Evolutionary conservation across 2,797 vertebrate genomes (phyloP), one percentile per base, ranked within the genome.

Genomic region (Melanitta fusca): DNA sequence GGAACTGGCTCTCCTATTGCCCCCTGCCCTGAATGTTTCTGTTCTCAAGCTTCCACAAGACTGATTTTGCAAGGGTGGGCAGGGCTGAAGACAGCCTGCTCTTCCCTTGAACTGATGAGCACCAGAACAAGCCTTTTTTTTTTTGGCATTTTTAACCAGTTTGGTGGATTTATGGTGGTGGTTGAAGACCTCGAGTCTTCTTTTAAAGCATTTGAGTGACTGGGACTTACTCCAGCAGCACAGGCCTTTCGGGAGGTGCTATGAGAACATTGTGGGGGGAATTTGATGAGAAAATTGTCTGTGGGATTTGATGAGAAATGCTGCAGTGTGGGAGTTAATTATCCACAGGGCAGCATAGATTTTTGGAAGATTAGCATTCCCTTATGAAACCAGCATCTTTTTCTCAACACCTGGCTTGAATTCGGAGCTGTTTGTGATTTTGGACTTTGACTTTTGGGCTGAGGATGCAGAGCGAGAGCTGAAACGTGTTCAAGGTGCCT

Each of bases 311-410:
- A 49, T 24, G 47, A 49, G 47, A 49, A 49, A 49, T 8, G 47
- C 21, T 80, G 51, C 41, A 0, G 0, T 27, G 12, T 0, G 1
- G 34, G n/a, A 89, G 30, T 20, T 64, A 64, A 30, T 8, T 21
- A 30, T 20, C 11, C 27, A 41, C 13, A 13, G 38, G 62, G 27
- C 62, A 64, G 27, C 27, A 64, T 18, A 20, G 39, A 41, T 64
- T 25, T 51, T 51, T 38, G 36, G 34, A 38, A 70, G 47, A 53
- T 53, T 10, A 36, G 15, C 22, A 32, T 12, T 53, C 24, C 47
- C 47, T 38, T 69, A 36, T 21, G 34, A 38, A 70, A 70, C 6
- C 66, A 70, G 47, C 27, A 49, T 13, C 25, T 21, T 20, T 69
- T 38, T 51, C 25, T 34, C 24, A 19, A 51, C 18, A 28, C n/a